phyloP scores from a whole-genome alignment of 2,113 vertebrate genomes.

The Tychaedon coryphoeus region DNA sequence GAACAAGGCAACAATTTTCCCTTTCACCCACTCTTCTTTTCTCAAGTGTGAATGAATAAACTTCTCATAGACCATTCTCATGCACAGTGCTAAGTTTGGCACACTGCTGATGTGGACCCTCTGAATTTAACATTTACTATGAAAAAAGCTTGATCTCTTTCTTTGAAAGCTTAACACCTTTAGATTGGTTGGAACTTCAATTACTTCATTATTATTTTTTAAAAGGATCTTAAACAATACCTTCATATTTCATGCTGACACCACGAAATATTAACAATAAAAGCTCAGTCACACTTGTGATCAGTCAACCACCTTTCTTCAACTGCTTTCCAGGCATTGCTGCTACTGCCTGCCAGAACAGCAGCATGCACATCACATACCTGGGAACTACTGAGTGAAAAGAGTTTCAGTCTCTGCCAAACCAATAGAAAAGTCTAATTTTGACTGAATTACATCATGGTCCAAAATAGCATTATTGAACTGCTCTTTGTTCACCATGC shows the following conservation, averaged over 20 bases:
- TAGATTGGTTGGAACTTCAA: not conserved
- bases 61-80: not conserved
- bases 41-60: not conserved
- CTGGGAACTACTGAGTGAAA: not conserved
- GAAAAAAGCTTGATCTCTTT: not conserved
- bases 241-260: not conserved
- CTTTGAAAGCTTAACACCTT: not conserved
- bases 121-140: not conserved
- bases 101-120: not conserved
- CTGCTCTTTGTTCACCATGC: not conserved
- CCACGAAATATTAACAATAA: not conserved
- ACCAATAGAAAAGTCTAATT: not conserved
- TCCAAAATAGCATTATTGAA: not conserved
- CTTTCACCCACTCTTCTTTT: not conserved
- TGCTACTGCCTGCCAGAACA: not conserved
- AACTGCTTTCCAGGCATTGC: not conserved
- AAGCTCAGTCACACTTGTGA: not conserved
- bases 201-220: not conserved
- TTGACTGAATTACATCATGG: not conserved
- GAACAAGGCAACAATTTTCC: conserved; percentile 22
- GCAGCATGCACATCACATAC: not conserved
- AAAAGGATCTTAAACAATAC: not conserved
- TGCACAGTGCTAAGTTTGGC: not conserved
- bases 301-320: not conserved
- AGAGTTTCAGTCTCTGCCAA: not conserved